A percentile compares a stretch with the other conserved stretches of the same genome.
These are phyloP conservation scores for Tamias sibiricus DNA, from an alignment of 2,113 vertebrate species.

Conservation along the genomic window DNA sequence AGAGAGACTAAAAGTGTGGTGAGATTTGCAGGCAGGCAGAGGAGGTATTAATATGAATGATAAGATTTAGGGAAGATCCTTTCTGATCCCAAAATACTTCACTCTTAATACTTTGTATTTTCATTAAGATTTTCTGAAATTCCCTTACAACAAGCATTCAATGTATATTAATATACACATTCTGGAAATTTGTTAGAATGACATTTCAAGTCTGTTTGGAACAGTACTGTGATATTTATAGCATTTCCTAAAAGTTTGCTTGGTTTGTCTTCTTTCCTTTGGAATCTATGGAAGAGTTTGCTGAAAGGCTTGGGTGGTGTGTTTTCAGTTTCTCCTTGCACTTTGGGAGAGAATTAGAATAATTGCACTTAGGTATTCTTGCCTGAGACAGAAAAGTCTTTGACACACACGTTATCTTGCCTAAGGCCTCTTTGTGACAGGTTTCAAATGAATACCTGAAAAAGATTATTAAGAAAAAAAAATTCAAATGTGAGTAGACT, in stretches of 20 bases:
- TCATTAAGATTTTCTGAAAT: neutral
- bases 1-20: neutral
- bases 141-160: neutral
- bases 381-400: neutral
- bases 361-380: neutral
- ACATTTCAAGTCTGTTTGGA: neutral
- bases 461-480: neutral
- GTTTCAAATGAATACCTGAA: neutral
- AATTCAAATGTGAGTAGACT: no score
- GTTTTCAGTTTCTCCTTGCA: neutral
- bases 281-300: neutral
- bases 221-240: neutral
- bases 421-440: neutral
- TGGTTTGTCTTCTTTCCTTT: neutral
- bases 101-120: neutral
- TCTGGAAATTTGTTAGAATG: neutral
- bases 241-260: neutral
- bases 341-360: neutral
- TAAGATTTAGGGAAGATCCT: neutral
- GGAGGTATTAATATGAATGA: neutral
- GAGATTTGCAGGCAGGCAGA: neutral
- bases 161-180: neutral
- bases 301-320: neutral
- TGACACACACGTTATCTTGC: neutral
- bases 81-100: neutral